Evolutionary conservation across 2,888 invertebrate species (phyloP), one percentile per base, ranked within the genome.

Genomic region (Seira sanloemensis): DNA sequence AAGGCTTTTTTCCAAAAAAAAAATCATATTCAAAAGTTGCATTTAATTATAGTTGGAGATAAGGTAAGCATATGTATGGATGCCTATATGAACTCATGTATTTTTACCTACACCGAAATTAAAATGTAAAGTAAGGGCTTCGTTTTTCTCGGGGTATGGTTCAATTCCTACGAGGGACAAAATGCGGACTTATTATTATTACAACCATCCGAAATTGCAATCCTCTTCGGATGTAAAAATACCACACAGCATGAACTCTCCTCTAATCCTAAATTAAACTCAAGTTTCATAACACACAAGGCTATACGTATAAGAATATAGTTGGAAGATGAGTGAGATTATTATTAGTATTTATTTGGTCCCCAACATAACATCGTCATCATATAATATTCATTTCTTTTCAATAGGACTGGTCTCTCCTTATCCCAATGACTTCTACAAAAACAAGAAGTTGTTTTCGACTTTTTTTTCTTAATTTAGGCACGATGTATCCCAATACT

Each of bases 381-480:
- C 37, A 37, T 37, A 37, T 37, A n/a, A n/a, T 58, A 58, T 58
- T n/a, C 58, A 58, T 58, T 58, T 58, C 12, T 58, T 58, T 58
- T 58, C 58, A 12, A n/a, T 58, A 58, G 58, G 58, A 9, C n/a
- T 58, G 9, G 5, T 58, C 18, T 58, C 58, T 9, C 5, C n/a
- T 58, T 58, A 16, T 18, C 58, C 58, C 9, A 58, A 58, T 18
- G 58, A 58, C n/a, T 58, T 58, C 12, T 37, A 7, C 4, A 37
- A 58, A 58, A n/a, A n/a, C n/a, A n/a, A n/a, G n/a, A 18, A 58
- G 58, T 58, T 58, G 58, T 58, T 58, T 37, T 37, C 7, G 5
- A 37, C 37, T 37, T 37, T 9, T 37, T 37, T 58, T 58, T 58
- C 58, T 58, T 58, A 58, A 58, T 58, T 58, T 58, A 58, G 58